phyloP scores from a whole-genome alignment of 2,113 vertebrate genomes.

The Abramis brama region DNA sequence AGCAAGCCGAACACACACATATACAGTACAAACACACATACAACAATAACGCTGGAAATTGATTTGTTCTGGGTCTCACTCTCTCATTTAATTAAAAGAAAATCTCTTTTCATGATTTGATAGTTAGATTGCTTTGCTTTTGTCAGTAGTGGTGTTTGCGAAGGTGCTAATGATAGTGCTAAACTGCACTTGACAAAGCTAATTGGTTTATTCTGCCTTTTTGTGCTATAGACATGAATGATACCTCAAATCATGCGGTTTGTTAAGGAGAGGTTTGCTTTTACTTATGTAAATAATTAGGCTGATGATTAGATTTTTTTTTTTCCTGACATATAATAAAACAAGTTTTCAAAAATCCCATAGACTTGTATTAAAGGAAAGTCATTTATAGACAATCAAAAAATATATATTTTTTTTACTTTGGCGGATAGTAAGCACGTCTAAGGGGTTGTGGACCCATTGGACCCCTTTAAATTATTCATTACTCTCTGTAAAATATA shows the following conservation, averaged over 20 bases:
- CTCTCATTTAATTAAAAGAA: neutral
- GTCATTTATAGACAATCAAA: neutral
- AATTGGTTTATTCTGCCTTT: neutral
- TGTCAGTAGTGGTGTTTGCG: neutral
- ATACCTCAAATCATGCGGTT: neutral
- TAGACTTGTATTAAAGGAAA: neutral
- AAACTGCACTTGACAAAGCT: neutral
- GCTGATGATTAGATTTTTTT: neutral
- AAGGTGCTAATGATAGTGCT: neutral
- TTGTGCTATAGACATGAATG: neutral
- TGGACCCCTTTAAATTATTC: neutral
- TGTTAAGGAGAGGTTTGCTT: neutral
- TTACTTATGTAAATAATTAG: neutral
- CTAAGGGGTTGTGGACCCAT: neutral
- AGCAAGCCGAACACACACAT: conserved; percentile 48
- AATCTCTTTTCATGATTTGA: neutral
- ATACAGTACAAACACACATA: neutral
- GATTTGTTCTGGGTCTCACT: neutral
- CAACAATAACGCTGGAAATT: neutral
- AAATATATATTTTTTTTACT: no score
- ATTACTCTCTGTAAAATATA: conserved; percentile 28
- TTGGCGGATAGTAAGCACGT: neutral
- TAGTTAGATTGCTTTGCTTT: neutral
- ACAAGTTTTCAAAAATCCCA: neutral
- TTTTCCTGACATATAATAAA: neutral